These are phyloP conservation scores for Cheilosia variabilis DNA, from an alignment of 2,888 invertebrate species.

Conservation along the genomic window DNA sequence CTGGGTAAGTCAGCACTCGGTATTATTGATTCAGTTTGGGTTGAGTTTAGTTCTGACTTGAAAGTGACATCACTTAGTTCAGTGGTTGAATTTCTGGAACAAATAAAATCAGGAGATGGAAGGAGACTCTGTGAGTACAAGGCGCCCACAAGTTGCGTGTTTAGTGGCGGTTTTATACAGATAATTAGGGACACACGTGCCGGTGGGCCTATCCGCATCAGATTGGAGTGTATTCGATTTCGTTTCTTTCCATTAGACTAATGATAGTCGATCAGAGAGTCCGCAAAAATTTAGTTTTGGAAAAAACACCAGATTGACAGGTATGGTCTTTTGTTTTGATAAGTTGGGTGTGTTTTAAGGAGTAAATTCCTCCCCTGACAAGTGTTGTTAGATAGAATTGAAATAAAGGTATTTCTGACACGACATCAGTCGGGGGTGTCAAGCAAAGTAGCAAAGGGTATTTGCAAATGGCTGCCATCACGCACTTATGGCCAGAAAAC, in stretches of 20 bases:
- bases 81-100: background rate
- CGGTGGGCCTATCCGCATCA: background rate
- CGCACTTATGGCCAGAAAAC: too few relatives aligned
- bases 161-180: conserved; percentile 6
- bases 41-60: conserved; percentile 38
- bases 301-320: conserved; percentile 27
- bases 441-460: background rate
- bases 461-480: conserved; percentile 21
- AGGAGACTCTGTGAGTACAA: conserved; percentile 36
- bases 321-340: background rate
- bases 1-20: conserved; percentile 88
- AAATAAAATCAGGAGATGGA: conserved; percentile 19
- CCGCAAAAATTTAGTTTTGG: conserved; percentile 8
- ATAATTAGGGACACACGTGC: conserved; percentile 15
- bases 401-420: conserved; percentile 17
- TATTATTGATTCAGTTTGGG: conserved; percentile 13
- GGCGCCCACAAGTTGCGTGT: conserved; percentile 45
- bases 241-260: too few relatives aligned
- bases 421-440: conserved; percentile 23
- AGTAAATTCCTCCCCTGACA: background rate
- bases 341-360: background rate
- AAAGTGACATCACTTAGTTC: background rate
- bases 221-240: background rate
- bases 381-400: background rate
- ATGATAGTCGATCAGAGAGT: conserved; percentile 3